Percentiles rank a stretch among this genome's conserved stretches.
Evolutionary conservation across 2,797 vertebrate genomes (phyloP).

Genomic region (Lepus oiostolus): DNA sequence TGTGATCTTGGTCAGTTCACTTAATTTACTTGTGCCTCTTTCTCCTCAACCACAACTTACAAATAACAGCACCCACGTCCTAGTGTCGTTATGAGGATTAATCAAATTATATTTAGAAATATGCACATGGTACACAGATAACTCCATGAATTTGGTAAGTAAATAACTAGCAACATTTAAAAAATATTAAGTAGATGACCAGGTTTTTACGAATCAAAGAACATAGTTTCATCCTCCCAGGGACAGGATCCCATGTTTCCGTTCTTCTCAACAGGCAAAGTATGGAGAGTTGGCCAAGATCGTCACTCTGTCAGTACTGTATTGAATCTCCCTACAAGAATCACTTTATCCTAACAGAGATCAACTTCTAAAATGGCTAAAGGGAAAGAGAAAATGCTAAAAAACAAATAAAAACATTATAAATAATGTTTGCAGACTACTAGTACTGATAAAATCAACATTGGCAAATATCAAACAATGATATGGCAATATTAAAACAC

Average conservation of each 20-base stretch:
- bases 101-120: slow-evolving; percentile 1
- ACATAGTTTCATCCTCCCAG: not conserved
- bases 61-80: not conserved
- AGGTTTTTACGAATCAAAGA: not conserved
- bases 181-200: slow-evolving; percentile 4
- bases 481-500: not conserved
- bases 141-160: not conserved
- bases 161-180: slow-evolving; percentile 13
- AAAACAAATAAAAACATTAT: not conserved
- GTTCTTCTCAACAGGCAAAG: not conserved
- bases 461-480: not conserved
- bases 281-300: not conserved
- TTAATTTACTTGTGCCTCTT: not conserved
- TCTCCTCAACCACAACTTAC: not conserved
- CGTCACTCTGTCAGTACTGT: not conserved
- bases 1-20: not conserved
- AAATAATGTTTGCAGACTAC: not conserved
- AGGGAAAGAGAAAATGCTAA: slow-evolving; percentile 4
- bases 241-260: not conserved
- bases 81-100: not conserved
- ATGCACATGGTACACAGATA: not conserved
- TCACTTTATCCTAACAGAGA: not conserved
- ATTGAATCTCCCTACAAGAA: not conserved
- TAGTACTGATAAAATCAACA: not conserved
- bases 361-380: not conserved